Percentiles rank a stretch among this genome's conserved stretches.
Evolutionary conservation across 23 tunicate genomes (phyloP).

Genomic region (Phallusia fumigata): DNA sequence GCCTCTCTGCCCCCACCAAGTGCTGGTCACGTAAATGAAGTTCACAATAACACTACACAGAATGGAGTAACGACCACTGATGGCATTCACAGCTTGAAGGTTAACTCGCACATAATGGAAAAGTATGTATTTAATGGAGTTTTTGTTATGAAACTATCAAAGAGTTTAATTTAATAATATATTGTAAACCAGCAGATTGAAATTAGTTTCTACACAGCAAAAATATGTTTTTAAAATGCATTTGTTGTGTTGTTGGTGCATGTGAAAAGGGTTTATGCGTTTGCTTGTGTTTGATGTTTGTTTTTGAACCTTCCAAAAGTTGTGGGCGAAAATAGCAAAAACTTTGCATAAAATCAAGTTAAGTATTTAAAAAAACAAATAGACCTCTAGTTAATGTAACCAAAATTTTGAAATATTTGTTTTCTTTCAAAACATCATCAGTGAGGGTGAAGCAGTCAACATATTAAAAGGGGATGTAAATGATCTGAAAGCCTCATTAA

Average conservation of each 20-base stretch:
- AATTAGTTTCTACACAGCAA: too few species aligned
- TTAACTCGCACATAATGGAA: background rate
- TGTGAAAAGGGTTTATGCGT: too few species aligned
- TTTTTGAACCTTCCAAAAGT: background rate
- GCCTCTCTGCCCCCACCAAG: too few species aligned
- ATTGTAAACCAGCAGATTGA: too few species aligned
- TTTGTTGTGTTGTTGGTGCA: too few species aligned
- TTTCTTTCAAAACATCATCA: background rate
- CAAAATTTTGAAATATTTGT: background rate
- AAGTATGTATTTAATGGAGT: too few species aligned
- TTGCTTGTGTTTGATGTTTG: background rate
- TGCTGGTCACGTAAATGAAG: background rate
- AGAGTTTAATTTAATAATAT: too few species aligned
- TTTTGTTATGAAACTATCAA: background rate
- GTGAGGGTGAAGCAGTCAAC: background rate
- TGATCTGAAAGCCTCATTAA: slow-evolving; percentile 55
- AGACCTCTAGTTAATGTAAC: background rate
- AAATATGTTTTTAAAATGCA: too few species aligned
- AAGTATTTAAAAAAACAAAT: background rate
- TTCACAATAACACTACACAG: background rate
- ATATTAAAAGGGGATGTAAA: slow-evolving; percentile 34
- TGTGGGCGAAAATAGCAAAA: background rate
- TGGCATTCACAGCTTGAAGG: background rate
- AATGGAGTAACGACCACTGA: background rate
- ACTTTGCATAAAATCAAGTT: background rate